These are phyloP conservation scores for Tarsius wallacei DNA, from an alignment of 2,797 vertebrate genomes.

Conservation along the genomic window DNA sequence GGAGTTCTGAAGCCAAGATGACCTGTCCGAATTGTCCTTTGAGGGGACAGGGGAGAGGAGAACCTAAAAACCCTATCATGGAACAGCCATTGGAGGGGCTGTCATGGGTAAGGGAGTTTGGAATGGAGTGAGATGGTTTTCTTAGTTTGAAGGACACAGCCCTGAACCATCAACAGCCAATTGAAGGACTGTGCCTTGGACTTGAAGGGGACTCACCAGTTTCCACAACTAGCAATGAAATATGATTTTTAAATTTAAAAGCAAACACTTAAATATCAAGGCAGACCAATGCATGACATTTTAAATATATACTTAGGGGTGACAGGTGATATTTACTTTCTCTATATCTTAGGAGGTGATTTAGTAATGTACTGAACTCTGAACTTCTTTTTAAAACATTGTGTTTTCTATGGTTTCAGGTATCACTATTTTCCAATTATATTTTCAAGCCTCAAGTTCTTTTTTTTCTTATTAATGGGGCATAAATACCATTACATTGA, in stretches of 20 bases:
- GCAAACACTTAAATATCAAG: not conserved
- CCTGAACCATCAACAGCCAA: not conserved
- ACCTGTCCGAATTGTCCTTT: not conserved
- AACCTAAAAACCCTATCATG: fast-evolving
- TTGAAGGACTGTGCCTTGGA: not conserved
- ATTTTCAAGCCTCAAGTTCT: slow-evolving; percentile 75
- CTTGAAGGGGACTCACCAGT: not conserved
- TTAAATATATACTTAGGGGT: not conserved
- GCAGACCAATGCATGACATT: not conserved
- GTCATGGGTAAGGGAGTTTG: not conserved
- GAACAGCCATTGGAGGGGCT: not conserved
- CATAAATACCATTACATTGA: slow-evolving; percentile 89
- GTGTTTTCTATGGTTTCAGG: slow-evolving; percentile 78
- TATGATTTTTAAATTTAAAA: not conserved
- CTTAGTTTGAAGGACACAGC: not conserved
- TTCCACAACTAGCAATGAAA: not conserved
- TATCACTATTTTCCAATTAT: slow-evolving; percentile 85
- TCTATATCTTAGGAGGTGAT: slow-evolving; percentile 56
- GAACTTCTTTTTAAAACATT: slow-evolving; percentile 76
- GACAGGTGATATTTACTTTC: not conserved
- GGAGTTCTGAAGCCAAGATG: not conserved
- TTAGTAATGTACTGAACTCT: slow-evolving; percentile 79
- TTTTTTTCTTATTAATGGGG: slow-evolving; percentile 88
- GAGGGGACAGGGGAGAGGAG: fast-evolving
- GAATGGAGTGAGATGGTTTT: not conserved